Base-by-base conservation (phyloP, 2,888 invertebrate genomes). In the Amphipyra tragopoginis region DNA sequence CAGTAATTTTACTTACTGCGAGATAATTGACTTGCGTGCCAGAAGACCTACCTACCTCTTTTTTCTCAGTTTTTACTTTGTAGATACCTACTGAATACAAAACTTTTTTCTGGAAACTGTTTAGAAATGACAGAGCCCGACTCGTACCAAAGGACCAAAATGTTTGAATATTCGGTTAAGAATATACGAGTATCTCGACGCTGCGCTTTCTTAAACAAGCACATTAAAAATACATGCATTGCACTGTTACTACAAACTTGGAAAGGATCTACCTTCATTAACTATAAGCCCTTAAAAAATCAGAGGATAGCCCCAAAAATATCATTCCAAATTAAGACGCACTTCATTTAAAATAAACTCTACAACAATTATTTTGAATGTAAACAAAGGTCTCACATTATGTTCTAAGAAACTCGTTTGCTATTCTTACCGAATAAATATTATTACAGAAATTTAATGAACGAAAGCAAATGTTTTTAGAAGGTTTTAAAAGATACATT, bases 381-480 rank as follows among this genome's bases (percentile, higher is more conserved):
- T 34, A 14, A 62, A 36, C 43, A 44, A 52, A 40, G 6, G 6
- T 2, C 26, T 44, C 7, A 2, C 11, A 34, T 38, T 54, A 33
- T 53, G 57, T 57, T 15, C 0, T 13, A 34, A 39, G 13, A 6
- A 58, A 47, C 34, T 36, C 15, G 21, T 47, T 54, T 55, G 34
- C 7, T 58, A 21, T 39, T 51, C 26, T 47, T 48, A 34, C n/a
- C 26, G 7, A 43, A 43, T 34, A 50, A 66, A 44, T 57, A 60
- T 57, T 51, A 51, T 44, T 6, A n/a, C 10, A 50, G 45, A 39
- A 52, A 52, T 26, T 29, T 50, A 54, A 66, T 53, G 61, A 66
- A 54, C 52, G 53, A 56, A 52, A 66, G 56, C 42, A 51, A 72
- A 57, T 72, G 40, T 57, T 67, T 61, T 45, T 4, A 33, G n/a